Conservation (phyloP, 2,888 invertebrate species). For the Rhamnusium bicolor region DNA sequence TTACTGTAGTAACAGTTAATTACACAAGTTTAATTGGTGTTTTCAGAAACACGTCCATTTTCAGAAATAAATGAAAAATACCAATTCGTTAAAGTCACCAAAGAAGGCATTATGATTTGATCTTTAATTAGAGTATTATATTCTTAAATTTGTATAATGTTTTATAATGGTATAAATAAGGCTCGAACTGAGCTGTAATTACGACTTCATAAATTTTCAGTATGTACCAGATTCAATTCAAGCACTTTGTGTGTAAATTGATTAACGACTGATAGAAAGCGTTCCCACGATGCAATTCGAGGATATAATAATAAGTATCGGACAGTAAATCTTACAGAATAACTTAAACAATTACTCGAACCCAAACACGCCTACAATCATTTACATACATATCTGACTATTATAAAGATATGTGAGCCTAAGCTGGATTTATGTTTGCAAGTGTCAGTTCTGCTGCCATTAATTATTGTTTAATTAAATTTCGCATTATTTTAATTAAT, state of each 20-base stretch:
- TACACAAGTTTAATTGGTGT: neutral
- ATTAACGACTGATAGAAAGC: conserved; percentile 59
- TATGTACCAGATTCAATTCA: conserved; percentile 16
- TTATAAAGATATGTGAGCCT: conserved; percentile 47
- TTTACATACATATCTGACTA: conserved; percentile 60
- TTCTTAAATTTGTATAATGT: neutral
- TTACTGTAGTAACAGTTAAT: neutral
- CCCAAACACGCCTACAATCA: conserved; percentile 61
- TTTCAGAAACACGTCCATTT: neutral
- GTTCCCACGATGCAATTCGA: conserved; percentile 59
- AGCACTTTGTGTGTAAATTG: conserved; percentile 50
- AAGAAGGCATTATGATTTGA: neutral
- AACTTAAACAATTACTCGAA: conserved; percentile 60
- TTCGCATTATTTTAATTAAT: conserved; percentile 42
- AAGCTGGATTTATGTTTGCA: conserved; percentile 43
- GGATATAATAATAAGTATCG: conserved; percentile 22
- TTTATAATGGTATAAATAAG: neutral
- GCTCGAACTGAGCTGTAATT: neutral
- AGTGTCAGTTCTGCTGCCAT: conserved; percentile 40
- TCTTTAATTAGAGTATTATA: neutral
- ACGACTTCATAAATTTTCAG: conserved; percentile 14
- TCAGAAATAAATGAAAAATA: neutral
- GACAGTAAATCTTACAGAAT: conserved; percentile 55
- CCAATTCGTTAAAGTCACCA: neutral
- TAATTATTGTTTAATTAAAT: conserved; percentile 56